These are phyloP conservation scores for Incurvaria masculella DNA, from an alignment of 2,888 invertebrate genomes.

Conservation along the genomic window DNA sequence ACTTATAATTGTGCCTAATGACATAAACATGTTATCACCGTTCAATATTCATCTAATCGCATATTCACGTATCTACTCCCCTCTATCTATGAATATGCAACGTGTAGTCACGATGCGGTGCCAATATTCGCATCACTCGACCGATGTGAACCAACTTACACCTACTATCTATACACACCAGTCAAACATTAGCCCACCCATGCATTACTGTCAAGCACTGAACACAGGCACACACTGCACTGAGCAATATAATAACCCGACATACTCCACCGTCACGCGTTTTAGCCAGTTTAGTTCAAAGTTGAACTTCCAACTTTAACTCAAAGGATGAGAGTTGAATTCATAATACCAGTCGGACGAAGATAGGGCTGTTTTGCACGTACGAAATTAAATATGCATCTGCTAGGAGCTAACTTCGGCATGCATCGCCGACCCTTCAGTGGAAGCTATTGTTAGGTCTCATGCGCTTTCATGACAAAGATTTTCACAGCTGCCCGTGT, in stretches of 20 bases:
- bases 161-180: constrained; percentile 32
- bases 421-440: neutral
- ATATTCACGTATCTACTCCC: too few species aligned
- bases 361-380: neutral
- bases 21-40: too few species aligned
- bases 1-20: too few species aligned
- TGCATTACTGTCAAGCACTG: constrained; percentile 56
- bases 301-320: too few species aligned
- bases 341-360: neutral
- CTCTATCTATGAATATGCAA: too few species aligned
- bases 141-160: neutral
- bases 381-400: neutral
- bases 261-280: neutral
- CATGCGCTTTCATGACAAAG: constrained; percentile 34
- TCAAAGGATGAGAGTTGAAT: neutral
- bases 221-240: constrained; percentile 34
- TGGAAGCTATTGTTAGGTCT: neutral
- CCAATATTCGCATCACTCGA: too few species aligned
- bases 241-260: constrained; percentile 16
- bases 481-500: constrained; percentile 38
- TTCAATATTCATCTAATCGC: too few species aligned
- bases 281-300: too few species aligned
- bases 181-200: constrained; percentile 54
- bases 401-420: neutral
- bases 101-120: too few species aligned